Evolutionary conservation across 2,113 vertebrate species (phyloP).

Genomic region (Pristiophorus japonicus): DNA sequence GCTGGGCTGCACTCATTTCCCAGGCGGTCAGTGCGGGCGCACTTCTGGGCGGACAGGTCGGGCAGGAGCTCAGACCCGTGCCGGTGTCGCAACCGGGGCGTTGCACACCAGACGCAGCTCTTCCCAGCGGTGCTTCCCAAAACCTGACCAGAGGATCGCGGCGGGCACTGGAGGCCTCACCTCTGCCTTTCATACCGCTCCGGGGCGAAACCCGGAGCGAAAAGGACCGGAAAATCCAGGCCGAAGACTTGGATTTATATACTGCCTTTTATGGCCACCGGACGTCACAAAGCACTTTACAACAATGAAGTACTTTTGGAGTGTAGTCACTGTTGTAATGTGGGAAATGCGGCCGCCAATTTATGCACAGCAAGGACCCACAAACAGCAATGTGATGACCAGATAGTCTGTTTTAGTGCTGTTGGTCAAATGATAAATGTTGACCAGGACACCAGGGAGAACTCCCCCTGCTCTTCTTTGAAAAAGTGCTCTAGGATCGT

Average conservation of each 20-base stretch:
- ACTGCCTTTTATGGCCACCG: not conserved
- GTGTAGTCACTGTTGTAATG: not conserved
- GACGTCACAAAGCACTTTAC: not conserved
- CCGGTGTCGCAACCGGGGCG: too few relatives aligned
- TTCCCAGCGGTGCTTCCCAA: too few relatives aligned
- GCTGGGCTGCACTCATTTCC: too few relatives aligned
- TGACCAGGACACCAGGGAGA: not conserved
- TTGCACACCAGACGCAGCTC: too few relatives aligned
- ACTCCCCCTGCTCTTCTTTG: not conserved
- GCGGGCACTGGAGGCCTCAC: too few relatives aligned
- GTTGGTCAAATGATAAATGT: not conserved
- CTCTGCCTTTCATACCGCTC: too few relatives aligned
- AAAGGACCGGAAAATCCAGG: too few relatives aligned
- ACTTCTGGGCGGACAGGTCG: too few relatives aligned
- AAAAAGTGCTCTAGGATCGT: not conserved
- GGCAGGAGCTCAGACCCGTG: too few relatives aligned
- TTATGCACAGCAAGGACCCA: not conserved
- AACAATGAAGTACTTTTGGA: not conserved
- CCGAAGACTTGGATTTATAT: not conserved
- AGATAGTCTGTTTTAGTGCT: not conserved
- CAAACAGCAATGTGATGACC: not conserved
- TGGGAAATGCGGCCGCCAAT: not conserved
- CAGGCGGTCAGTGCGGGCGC: too few relatives aligned
- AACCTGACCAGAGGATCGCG: too few relatives aligned
- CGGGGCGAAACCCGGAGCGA: too few relatives aligned